A percentile compares a stretch with the other conserved stretches of the same genome.
phyloP scores from a whole-genome alignment of 2,888 invertebrate species.

The Digitonthophagus gazella region DNA sequence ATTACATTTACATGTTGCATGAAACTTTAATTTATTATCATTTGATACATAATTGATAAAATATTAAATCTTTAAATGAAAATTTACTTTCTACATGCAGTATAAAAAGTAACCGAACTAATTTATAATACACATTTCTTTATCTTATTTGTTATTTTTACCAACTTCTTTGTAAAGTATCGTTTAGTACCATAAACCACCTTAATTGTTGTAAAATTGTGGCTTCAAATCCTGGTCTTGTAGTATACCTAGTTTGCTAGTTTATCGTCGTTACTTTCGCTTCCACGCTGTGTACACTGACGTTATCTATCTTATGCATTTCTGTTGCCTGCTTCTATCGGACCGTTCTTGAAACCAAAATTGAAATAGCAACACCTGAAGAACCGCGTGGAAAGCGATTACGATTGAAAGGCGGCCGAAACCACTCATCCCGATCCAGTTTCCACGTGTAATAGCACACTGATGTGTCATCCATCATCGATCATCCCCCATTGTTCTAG shows the following conservation, averaged over 20 bases:
- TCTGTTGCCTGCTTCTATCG: conserved; percentile 50
- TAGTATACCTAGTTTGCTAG: too few species aligned
- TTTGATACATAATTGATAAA: too few species aligned
- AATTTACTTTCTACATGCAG: conserved; percentile 4
- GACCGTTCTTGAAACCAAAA: background rate
- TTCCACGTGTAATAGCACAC: conserved; percentile 48
- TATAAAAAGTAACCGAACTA: conserved; percentile 27
- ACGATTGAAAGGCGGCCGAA: conserved; percentile 52
- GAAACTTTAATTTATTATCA: too few species aligned
- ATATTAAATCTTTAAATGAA: too few species aligned
- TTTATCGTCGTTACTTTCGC: too few species aligned
- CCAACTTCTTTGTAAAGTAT: too few species aligned
- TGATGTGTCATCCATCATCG: conserved; percentile 36
- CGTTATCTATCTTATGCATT: conserved; percentile 42
- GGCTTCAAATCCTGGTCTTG: too few species aligned
- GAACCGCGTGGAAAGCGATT: conserved; percentile 61
- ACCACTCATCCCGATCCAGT: conserved; percentile 15
- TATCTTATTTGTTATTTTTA: background rate
- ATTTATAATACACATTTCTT: background rate
- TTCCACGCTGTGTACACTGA: conserved; percentile 46
- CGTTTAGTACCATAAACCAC: too few species aligned
- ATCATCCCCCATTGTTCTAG: conserved; percentile 10
- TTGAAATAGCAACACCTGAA: conserved; percentile 57
- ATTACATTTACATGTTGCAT: too few species aligned
- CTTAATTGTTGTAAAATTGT: too few species aligned